Conservation (phyloP, 2,113 vertebrate species). For the Protobothrops mucrosquamatus region DNA sequence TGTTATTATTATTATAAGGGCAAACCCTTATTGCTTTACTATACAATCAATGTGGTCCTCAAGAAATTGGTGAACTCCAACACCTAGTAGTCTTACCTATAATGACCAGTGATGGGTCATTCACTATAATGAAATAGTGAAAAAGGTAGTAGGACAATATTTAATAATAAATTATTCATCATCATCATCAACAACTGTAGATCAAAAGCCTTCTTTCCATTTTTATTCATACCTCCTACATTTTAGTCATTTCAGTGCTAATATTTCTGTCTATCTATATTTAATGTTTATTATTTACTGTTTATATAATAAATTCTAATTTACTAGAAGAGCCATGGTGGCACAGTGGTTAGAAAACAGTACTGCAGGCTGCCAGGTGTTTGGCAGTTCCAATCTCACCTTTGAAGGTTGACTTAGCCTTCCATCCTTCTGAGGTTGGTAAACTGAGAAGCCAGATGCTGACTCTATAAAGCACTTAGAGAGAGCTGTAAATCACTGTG, state of each 20-base stretch:
- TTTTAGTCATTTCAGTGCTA: not conserved
- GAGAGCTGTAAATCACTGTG: too few species aligned
- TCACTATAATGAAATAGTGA: not conserved
- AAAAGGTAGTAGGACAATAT: not conserved
- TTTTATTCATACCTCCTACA: not conserved
- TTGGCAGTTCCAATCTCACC: too few species aligned
- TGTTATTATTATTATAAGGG: not conserved
- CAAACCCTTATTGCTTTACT: not conserved
- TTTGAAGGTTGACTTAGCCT: too few species aligned
- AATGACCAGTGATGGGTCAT: not conserved
- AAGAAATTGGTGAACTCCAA: not conserved
- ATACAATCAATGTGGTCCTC: not conserved
- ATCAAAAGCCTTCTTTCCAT: not conserved
- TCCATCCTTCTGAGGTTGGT: too few species aligned
- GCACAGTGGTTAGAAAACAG: too few species aligned
- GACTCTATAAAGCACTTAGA: too few species aligned
- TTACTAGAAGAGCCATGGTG: too few species aligned
- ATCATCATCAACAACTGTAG: not conserved
- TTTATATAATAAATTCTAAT: not conserved
- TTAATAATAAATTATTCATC: too few species aligned
- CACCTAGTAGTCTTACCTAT: not conserved
- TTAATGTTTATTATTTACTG: not conserved
- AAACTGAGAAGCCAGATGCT: too few species aligned
- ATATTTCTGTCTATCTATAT: not conserved
- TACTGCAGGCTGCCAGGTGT: too few species aligned